Base-by-base conservation (phyloP, 2,888 invertebrate genomes). In the Pammene aurita region DNA sequence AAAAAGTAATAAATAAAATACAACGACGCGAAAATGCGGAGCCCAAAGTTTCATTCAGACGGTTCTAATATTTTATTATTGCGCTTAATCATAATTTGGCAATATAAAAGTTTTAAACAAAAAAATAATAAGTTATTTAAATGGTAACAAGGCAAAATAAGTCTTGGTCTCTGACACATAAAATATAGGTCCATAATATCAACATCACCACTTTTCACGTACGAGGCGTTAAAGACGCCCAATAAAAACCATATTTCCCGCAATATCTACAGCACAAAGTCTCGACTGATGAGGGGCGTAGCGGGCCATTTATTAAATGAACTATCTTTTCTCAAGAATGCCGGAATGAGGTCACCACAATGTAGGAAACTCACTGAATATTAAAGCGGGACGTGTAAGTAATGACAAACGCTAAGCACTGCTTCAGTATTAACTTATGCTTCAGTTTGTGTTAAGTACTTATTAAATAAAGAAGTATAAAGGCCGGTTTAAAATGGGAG, bases 231-330 rank as follows among this genome's bases (percentile, higher is more conserved):
- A 63, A 63, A 52, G 58, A 58, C 41, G n/a, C n/a, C 64, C 60
- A 69, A 69, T 69, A 69, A 69, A 60, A 60, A 44, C 16, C 65
- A 69, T 69, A 69, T 69, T 69, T 64, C 58, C 54, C 42, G 62
- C 34, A 67, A 60, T 60, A 69, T 69, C 64, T 76, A 73, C 76
- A 75, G 76, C 80, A 77, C 77, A 46, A 71, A 73, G 75, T 71
- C 72, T 73, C 78, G 76, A 83, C 74, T 78, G 78, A 84, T 81
- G 80, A 77, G 79, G 76, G 77, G 75, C 76, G 77, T 76, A 77
- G 75, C 78, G 77, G 76, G 72, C 80, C 81, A 85, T 86, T 84
- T 85, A 85, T 84, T 80, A 85, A 85, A 86, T 85, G 84, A 86
- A 84, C 84, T 82, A 83, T 83, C 82, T 81, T 67, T 68, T 70